Conservation (phyloP, 2,888 invertebrate species). For the Eulithis testata region DNA sequence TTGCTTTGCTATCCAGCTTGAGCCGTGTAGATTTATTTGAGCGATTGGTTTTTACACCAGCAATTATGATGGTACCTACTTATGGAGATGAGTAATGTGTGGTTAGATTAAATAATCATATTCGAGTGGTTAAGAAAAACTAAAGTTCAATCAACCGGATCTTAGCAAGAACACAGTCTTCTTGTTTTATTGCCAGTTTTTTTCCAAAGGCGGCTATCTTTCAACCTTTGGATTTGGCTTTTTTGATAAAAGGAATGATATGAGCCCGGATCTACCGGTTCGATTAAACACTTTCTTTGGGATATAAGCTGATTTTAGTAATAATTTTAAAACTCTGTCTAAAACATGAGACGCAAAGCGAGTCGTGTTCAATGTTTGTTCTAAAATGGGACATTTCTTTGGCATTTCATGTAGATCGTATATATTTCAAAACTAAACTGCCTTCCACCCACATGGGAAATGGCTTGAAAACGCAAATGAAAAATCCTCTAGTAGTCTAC, state of each 20-base stretch:
- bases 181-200: neutral
- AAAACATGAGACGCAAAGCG: too few species aligned
- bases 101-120: slow-evolving; percentile 14
- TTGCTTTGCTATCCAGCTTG: too few species aligned
- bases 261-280: slow-evolving; percentile 10
- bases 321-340: neutral
- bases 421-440: too few species aligned
- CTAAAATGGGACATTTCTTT: too few species aligned
- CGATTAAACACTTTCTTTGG: slow-evolving; percentile 11
- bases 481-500: too few species aligned
- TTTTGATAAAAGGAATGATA: slow-evolving; percentile 24
- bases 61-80: neutral
- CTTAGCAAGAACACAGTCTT: neutral
- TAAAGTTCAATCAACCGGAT: slow-evolving; percentile 32
- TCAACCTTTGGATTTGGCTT: slow-evolving; percentile 18
- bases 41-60: neutral
- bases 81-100: slow-evolving; percentile 5
- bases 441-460: too few species aligned
- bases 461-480: too few species aligned
- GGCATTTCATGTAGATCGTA: too few species aligned
- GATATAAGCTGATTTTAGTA: neutral
- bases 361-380: too few species aligned
- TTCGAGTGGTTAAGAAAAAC: slow-evolving; percentile 8
- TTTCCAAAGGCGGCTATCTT: neutral
- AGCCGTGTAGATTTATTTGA: neutral